Conservation (phyloP, 2,797 vertebrate species). For the Sebastes steindachneri region DNA sequence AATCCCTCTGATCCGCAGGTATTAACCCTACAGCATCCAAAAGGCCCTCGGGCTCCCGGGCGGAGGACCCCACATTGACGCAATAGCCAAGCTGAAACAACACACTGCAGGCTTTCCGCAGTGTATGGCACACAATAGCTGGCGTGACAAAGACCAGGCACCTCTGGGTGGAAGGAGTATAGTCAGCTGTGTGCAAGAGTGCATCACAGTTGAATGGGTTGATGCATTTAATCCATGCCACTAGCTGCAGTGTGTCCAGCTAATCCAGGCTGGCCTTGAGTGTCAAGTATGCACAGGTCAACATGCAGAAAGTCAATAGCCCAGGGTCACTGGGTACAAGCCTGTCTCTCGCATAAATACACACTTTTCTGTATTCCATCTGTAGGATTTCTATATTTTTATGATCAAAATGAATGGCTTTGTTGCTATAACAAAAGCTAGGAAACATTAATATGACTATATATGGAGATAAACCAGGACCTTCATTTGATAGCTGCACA, state of each 20-base stretch:
- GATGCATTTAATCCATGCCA: conserved; percentile 72
- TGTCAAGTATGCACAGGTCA: conserved; percentile 58
- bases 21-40: conserved; percentile 66
- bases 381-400: not conserved
- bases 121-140: conserved; percentile 74
- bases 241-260: conserved; percentile 66
- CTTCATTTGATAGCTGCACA: conserved; percentile 12
- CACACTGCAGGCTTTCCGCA: conserved; percentile 59
- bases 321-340: conserved; percentile 53
- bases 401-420: not conserved
- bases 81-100: conserved; percentile 77
- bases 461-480: conserved; percentile 1
- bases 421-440: conserved; percentile 18
- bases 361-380: conserved; percentile 4
- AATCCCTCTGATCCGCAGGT: conserved; percentile 70
- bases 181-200: conserved; percentile 65
- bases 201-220: conserved; percentile 59
- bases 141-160: conserved; percentile 71
- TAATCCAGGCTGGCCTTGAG: conserved; percentile 69
- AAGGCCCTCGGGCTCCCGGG: conserved; percentile 54
- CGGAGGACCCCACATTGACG: conserved; percentile 68
- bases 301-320: conserved; percentile 48
- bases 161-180: conserved; percentile 47
- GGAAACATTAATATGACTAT: not conserved
- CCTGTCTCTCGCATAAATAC: not conserved